Conservation (phyloP, 2,113 vertebrate species). For the Chascanopsetta lugubris region DNA sequence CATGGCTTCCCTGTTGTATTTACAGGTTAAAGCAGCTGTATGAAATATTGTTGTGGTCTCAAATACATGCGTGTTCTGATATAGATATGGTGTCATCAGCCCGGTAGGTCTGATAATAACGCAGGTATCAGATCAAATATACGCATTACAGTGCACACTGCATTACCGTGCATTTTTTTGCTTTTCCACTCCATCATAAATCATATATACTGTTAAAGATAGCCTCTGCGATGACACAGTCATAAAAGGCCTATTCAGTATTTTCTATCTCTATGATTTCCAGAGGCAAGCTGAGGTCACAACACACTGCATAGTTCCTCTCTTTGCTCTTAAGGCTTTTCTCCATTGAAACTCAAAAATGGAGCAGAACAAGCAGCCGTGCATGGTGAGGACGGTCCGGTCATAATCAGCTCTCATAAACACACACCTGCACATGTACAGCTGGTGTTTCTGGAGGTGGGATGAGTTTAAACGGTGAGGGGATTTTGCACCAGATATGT, state of each 20-base stretch:
- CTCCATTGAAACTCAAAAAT: slow-evolving; percentile 10
- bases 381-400: background rate
- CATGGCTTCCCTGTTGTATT: too few relatives aligned
- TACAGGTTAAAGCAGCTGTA: too few relatives aligned
- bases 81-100: too few relatives aligned
- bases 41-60: too few relatives aligned
- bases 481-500: background rate
- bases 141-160: too few relatives aligned
- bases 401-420: slow-evolving; percentile 9
- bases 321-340: background rate
- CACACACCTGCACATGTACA: slow-evolving; percentile 12
- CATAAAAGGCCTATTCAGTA: slow-evolving; percentile 15
- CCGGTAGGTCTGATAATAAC: too few relatives aligned
- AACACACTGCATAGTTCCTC: background rate
- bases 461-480: background rate
- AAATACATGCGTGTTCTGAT: too few relatives aligned
- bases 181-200: too few relatives aligned
- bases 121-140: too few relatives aligned
- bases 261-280: slow-evolving; percentile 12
- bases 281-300: background rate
- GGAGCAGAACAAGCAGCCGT: background rate
- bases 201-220: too few relatives aligned
- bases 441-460: background rate
- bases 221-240: too few relatives aligned
- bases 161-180: too few relatives aligned